Evolutionary conservation across 2,888 invertebrate species (phyloP).

Genomic region (Drosophila dives): DNA sequence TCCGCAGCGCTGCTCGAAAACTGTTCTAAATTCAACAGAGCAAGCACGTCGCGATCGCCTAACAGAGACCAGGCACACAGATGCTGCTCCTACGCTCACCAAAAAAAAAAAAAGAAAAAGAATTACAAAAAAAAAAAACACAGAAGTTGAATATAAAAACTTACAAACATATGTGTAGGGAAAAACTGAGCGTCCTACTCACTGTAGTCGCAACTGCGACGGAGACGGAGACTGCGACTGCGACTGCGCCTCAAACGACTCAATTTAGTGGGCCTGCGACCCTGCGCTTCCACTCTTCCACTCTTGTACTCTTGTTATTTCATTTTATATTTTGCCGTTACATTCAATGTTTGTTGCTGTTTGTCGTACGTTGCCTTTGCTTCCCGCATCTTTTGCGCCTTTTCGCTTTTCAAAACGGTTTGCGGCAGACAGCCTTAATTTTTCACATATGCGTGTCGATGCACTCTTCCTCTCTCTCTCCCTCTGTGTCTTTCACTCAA

Average conservation of each 20-base stretch:
- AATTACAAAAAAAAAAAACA: conserved; percentile 1
- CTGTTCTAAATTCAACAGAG: conserved; percentile 69
- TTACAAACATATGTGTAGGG: not conserved
- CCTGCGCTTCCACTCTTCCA: conserved; percentile 33
- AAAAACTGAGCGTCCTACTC: conserved; percentile 65
- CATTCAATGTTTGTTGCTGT: conserved; percentile 44
- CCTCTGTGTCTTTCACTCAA: not conserved
- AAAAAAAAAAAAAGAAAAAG: not conserved
- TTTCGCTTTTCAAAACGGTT: conserved; percentile 64
- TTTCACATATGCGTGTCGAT: conserved; percentile 74
- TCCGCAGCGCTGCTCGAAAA: conserved; percentile 59
- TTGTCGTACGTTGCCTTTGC: conserved; percentile 60
- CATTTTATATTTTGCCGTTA: conserved; percentile 41
- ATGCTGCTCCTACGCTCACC: conserved; percentile 50
- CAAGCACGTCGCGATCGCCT: conserved; percentile 8
- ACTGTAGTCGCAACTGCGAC: conserved; percentile 35
- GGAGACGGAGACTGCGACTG: conserved; percentile 21
- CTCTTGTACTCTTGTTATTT: conserved; percentile 12
- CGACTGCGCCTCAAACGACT: conserved; percentile 65
- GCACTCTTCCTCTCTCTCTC: conserved; percentile 34
- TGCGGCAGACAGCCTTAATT: conserved; percentile 65
- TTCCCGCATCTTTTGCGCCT: conserved; percentile 74
- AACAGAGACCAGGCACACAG: conserved; percentile 35
- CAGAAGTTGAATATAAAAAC: conserved; percentile 6
- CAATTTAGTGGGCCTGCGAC: conserved; percentile 68